Percentiles rank a stretch among this genome's conserved stretches.
Evolutionary conservation across 2,113 vertebrate genomes (phyloP).

Genomic region (Orcinus orca): DNA sequence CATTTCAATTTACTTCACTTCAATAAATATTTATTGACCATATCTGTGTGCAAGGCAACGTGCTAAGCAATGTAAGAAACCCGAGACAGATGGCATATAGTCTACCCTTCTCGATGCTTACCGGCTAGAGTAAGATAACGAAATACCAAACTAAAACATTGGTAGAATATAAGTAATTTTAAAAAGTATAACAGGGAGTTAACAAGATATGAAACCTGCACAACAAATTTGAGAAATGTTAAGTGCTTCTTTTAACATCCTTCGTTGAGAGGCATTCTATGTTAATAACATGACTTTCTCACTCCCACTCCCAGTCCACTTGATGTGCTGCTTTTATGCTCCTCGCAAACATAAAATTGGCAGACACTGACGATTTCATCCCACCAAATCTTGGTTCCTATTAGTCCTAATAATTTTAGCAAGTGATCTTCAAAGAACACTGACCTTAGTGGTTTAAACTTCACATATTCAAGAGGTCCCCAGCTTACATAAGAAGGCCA

Average conservation of each 20-base stretch:
- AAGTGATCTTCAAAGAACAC: conserved; percentile 23
- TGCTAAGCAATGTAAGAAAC: neutral
- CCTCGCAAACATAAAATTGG: conserved; percentile 7
- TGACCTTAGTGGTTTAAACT: neutral
- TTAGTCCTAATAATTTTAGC: conserved; percentile 1
- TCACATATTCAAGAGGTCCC: neutral
- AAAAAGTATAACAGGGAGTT: neutral
- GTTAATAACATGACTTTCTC: neutral
- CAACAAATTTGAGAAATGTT: conserved; percentile 5
- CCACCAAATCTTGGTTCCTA: neutral
- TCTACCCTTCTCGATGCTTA: neutral
- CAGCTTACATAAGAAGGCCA: neutral
- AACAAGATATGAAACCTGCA: neutral
- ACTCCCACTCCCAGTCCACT: neutral
- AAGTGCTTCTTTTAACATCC: neutral
- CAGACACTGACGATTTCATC: neutral
- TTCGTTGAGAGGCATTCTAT: conserved; percentile 20
- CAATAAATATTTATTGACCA: neutral
- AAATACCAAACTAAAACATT: neutral
- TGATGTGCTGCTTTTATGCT: conserved; percentile 19
- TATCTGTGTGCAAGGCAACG: neutral
- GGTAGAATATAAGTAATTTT: neutral
- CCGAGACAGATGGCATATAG: neutral
- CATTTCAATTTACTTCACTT: conserved; percentile 8
- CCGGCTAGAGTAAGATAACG: neutral